These are phyloP conservation scores for Embidobia sp. DNA, from an alignment of 2,888 invertebrate species.

Conservation along the genomic window DNA sequence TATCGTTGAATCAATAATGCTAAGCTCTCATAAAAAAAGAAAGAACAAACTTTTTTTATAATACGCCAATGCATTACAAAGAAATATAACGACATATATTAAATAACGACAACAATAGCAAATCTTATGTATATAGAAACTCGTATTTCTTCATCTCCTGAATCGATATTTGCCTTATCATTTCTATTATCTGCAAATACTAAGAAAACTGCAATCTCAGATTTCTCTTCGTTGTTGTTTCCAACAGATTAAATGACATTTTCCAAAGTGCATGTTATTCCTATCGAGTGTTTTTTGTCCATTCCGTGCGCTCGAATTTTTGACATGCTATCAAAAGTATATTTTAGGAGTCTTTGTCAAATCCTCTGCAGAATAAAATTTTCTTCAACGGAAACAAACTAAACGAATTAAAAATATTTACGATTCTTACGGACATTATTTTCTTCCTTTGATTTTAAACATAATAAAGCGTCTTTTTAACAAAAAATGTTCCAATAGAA, in stretches of 20 bases:
- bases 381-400: no score
- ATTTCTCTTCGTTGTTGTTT: conserved; percentile 41
- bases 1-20: conserved; percentile 5
- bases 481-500: no score
- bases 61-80: conserved; percentile 20
- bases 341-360: background rate
- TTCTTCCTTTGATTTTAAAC: no score
- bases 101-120: conserved; percentile 35
- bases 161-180: conserved; percentile 55
- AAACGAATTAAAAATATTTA: no score
- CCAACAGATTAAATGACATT: conserved; percentile 55
- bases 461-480: no score
- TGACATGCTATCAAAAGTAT: background rate
- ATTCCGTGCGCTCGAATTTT: background rate
- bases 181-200: conserved; percentile 45
- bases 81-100: conserved; percentile 28
- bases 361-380: no score
- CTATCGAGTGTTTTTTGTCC: conserved; percentile 7
- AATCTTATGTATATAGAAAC: conserved; percentile 32
- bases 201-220: conserved; percentile 53
- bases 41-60: conserved; percentile 17
- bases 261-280: conserved; percentile 26
- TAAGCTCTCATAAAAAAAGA: background rate
- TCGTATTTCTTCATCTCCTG: conserved; percentile 41
- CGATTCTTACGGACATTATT: no score